phyloP scores from a whole-genome alignment of 2,113 vertebrate species.

The Syngnathus typhle region DNA sequence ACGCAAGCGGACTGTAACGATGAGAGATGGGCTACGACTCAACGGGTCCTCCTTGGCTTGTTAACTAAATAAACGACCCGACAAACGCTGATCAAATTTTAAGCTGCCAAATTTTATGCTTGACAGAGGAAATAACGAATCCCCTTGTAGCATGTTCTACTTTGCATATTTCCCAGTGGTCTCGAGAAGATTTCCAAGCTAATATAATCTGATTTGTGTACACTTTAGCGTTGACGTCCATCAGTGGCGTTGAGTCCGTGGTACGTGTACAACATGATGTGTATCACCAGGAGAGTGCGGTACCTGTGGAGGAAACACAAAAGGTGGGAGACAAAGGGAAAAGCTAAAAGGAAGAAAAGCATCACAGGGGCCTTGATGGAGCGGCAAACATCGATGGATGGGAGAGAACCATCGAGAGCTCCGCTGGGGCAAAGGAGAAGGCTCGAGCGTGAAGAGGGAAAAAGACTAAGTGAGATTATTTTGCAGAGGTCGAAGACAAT shows the following conservation, averaged over 20 bases:
- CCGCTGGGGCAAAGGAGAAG: conserved; percentile 44
- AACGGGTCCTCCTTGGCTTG: neutral
- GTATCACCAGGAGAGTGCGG: conserved; percentile 33
- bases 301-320: conserved; percentile 60
- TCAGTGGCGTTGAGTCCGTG: conserved; percentile 17
- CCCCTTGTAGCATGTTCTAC: neutral
- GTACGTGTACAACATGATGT: conserved; percentile 26
- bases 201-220: neutral
- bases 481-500: conserved; percentile 63
- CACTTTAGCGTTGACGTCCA: neutral
- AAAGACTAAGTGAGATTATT: conserved; percentile 63
- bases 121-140: neutral
- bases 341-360: conserved; percentile 60
- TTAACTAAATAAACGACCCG: neutral
- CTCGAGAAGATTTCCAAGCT: neutral
- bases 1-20: neutral
- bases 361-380: conserved; percentile 57
- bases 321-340: conserved; percentile 62
- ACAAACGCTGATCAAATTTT: conserved; percentile 1
- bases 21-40: neutral
- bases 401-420: conserved; percentile 39
- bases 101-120: neutral
- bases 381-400: conserved; percentile 64
- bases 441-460: conserved; percentile 57
- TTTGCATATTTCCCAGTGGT: neutral